A percentile compares a stretch with the other conserved stretches of the same genome.
These are phyloP conservation scores for Cynaeus angustus DNA, from an alignment of 2,888 invertebrate genomes.

Conservation along the genomic window DNA sequence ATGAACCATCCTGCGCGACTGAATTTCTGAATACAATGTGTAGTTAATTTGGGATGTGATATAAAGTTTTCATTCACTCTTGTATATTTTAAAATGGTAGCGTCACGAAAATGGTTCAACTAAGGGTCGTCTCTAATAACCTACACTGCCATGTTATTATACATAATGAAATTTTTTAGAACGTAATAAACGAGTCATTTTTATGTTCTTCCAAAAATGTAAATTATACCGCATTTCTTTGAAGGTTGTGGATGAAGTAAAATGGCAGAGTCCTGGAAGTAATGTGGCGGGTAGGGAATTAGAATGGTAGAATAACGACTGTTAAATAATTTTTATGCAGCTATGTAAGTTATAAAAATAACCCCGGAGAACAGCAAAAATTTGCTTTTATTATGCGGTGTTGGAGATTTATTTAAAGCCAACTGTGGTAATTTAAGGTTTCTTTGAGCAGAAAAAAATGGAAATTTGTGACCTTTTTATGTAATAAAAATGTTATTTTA, in stretches of 20 bases:
- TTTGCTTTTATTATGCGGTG: too few species aligned
- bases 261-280: neutral
- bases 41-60: slow-evolving; percentile 41
- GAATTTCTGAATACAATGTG: slow-evolving; percentile 39
- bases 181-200: slow-evolving; percentile 21
- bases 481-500: too few species aligned
- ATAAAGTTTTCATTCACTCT: slow-evolving; percentile 23
- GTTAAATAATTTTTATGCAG: neutral
- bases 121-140: slow-evolving; percentile 22
- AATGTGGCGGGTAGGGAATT: neutral
- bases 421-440: too few species aligned
- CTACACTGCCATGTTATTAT: slow-evolving; percentile 13
- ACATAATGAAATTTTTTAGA: slow-evolving; percentile 31
- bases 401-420: too few species aligned
- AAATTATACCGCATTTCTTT: slow-evolving; percentile 28
- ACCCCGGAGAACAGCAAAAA: too few species aligned
- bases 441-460: too few species aligned
- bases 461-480: too few species aligned
- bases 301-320: neutral
- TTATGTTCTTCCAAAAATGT: slow-evolving; percentile 10
- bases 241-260: slow-evolving; percentile 3
- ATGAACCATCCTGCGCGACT: slow-evolving; percentile 27
- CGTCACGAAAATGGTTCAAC: slow-evolving; percentile 11
- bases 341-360: too few species aligned
- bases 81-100: slow-evolving; percentile 31